Evolutionary conservation across 92 coral and sea anemone species (phyloP), one percentile per base, ranked within the genome.

Genomic region (Porites divaricata): DNA sequence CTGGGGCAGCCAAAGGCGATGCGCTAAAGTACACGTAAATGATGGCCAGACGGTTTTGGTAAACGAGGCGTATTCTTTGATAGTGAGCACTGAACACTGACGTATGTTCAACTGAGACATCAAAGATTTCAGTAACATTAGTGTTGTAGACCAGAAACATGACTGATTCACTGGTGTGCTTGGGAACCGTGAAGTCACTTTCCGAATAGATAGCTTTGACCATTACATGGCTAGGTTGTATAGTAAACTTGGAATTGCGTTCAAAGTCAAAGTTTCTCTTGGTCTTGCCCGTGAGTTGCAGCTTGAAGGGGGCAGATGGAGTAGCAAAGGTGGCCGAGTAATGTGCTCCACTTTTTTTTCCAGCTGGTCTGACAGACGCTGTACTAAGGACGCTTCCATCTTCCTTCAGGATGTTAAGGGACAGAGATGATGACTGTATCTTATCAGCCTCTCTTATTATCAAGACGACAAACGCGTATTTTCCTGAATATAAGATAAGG

Each of bases 201-300:
- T 74, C 84, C 6, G 94, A 90, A 28, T 79, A 85, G 45, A 90
- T 69, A 14, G 85, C 85, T 51, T 91, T 81, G 57, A 94, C 54
- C 28, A 94, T 68, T 9, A 90, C 88, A 8, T 93, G 79, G 14
- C 83, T 84, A n/a, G 98, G 67, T 56, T 72, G 61, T 86, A 92
- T 79, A 21, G 76, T 61, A 16, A 48, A 84, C 20, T 80, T 76
- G 15, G 88, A 89, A 35, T 81, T 83, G 7, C 98, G 91, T 54
- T 87, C 89, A 69, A 94, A 94, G 49, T 57, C n/a, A 68, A 67
- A 72, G 2, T 93, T 90, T 65, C 75, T 84, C 63, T 77, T 89
- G 22, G 98, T 94, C 65, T 62, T 78, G 11, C 95, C 98, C 77
- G 79, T 94, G 48, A 94, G 80, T 72, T 66, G 73, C 16, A 94